These are phyloP conservation scores for Drosophila leonis DNA, from an alignment of 2,888 invertebrate genomes.

Conservation along the genomic window DNA sequence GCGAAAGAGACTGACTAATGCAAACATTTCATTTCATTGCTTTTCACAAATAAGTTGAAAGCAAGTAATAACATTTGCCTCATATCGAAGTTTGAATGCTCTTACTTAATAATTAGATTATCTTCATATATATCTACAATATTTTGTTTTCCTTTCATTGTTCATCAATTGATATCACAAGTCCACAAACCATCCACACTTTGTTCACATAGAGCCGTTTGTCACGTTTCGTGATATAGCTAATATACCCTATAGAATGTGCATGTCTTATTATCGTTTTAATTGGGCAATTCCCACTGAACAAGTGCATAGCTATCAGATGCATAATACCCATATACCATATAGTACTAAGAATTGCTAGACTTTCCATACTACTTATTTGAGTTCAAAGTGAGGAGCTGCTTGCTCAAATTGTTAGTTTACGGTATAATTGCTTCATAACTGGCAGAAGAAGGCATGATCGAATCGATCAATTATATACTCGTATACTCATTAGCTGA, in stretches of 20 bases:
- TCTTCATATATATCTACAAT: neutral
- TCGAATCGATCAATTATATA: neutral
- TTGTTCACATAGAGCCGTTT: neutral
- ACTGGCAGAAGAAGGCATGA: neutral
- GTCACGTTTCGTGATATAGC: neutral
- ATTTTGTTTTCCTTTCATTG: too few relatives aligned
- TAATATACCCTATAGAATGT: neutral
- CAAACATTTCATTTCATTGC: constrained; percentile 3
- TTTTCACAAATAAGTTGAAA: neutral
- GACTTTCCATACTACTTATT: constrained; percentile 1
- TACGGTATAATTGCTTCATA: neutral
- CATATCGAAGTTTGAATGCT: neutral
- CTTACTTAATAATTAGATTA: neutral
- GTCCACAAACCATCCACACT: neutral
- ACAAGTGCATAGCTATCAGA: constrained; percentile 12
- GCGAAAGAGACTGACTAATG: neutral
- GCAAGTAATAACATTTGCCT: neutral
- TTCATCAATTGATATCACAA: neutral
- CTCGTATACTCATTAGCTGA: neutral
- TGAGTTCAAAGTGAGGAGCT: neutral
- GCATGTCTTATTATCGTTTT: neutral
- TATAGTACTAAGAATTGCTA: neutral
- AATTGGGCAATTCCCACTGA: constrained; percentile 31
- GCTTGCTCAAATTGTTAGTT: neutral
- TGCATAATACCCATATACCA: constrained; percentile 3